Evolutionary conservation across 2,113 vertebrate genomes (phyloP), one percentile per base, ranked within the genome.

Genomic region (Protomyctophum bolini): DNA sequence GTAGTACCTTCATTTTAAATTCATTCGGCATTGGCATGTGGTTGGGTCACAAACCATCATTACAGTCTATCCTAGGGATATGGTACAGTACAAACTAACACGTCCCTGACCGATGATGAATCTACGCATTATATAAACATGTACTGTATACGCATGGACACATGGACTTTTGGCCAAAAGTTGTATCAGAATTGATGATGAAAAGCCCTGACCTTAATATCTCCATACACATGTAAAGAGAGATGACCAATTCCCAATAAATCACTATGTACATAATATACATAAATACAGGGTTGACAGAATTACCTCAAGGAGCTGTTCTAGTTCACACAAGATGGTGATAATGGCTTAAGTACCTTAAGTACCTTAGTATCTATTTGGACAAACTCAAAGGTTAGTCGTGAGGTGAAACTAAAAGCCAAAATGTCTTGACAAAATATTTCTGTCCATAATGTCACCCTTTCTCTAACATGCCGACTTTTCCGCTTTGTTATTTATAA

Each of bases 201-300:
- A 49, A 60, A 29, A 14, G 46, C 10, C 6, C 14, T 12, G 45
- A 6, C 10, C 10, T 14, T 14, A 12, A 7, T 46, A 10, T 61
- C 62, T 14, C 55, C 55, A 66, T 33, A 56, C 41, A 67, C 55
- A 0, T 28, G 5, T 8, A 45, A 12, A 29, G 10, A 46, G 75
- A 58, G 57, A 66, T 49, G 47, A 61, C 6, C 10, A 3, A 49
- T 56, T 70, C 64, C 62, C 54, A 52, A 4, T 10, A 68, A 8
- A 61, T 62, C 50, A 74, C 46, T 45, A 67, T 79, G 76, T 79
- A 84, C 79, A 89, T 50, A 80, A 82, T 70, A 75, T 79, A 83
- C 73, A 86, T 41, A 62, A 50, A 50, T 6, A 63, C 14, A 50
- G 29, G 15, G 47, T 64, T 14, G 52, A 54, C 21, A 52, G 50